Evolutionary conservation across 2,113 vertebrate species (phyloP).

Genomic region (Microtus pennsylvanicus): DNA sequence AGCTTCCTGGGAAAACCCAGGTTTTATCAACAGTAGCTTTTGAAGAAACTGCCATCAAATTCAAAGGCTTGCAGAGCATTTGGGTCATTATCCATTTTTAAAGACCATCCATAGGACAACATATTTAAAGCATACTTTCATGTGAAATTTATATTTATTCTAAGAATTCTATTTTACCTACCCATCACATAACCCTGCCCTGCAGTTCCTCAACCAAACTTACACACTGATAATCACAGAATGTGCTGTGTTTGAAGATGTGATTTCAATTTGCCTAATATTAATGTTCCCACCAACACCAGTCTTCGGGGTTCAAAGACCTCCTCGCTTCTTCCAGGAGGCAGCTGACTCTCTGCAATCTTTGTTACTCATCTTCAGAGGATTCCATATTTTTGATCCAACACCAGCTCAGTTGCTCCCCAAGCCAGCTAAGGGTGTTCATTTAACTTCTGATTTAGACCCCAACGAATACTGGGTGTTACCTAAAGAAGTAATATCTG

Average conservation of each 20-base stretch:
- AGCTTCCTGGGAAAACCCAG: background rate
- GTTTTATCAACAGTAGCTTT: background rate
- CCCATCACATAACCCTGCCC: background rate
- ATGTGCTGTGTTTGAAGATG: background rate
- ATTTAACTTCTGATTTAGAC: background rate
- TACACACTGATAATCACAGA: background rate
- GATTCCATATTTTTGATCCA: background rate
- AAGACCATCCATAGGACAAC: background rate
- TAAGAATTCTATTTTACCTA: background rate
- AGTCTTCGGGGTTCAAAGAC: background rate
- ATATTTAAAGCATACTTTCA: slow-evolving; percentile 3
- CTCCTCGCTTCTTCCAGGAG: background rate
- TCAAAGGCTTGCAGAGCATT: background rate
- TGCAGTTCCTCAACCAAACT: background rate
- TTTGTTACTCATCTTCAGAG: background rate
- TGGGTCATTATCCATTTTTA: background rate
- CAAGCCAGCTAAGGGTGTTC: background rate
- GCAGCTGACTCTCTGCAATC: background rate
- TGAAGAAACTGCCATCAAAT: background rate
- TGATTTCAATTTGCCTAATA: background rate
- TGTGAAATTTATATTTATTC: background rate
- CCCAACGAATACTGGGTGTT: background rate
- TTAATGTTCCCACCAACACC: background rate
- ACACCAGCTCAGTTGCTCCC: background rate
- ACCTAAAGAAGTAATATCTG: background rate